These are phyloP conservation scores for Orchestia grillus DNA, from an alignment of 1,140 invertebrate genomes.

Conservation along the genomic window DNA sequence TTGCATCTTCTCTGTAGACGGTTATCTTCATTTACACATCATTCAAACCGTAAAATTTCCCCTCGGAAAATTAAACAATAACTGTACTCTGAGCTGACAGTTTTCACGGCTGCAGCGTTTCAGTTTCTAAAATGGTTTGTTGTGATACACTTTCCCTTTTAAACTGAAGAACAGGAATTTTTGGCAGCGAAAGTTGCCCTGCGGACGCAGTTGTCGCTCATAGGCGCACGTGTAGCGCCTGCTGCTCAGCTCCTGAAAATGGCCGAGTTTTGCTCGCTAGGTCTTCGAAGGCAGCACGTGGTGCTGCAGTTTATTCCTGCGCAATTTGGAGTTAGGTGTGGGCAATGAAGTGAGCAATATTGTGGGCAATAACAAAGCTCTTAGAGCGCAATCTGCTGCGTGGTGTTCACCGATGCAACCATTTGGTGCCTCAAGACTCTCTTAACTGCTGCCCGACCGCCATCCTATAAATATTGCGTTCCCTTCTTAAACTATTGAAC, in stretches of 20 bases:
- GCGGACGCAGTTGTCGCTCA: not conserved
- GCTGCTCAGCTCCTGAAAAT: not conserved
- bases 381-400: conserved; percentile 51
- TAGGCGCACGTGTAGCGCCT: not conserved
- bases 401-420: conserved; percentile 44
- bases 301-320: not conserved
- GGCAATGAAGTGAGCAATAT: conserved; percentile 47
- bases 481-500: conserved; percentile 45
- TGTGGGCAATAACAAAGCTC: conserved; percentile 50
- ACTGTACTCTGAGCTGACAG: not conserved
- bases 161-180: not conserved
- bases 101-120: not conserved
- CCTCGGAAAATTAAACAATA: not conserved
- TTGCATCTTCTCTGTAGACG: not conserved
- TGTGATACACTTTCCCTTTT: no score
- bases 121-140: not conserved
- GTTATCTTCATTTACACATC: not conserved
- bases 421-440: conserved; percentile 51
- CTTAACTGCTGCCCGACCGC: not conserved
- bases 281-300: not conserved
- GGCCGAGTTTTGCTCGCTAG: not conserved
- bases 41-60: not conserved
- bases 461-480: conserved; percentile 34
- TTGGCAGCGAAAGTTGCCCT: not conserved
- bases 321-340: conserved; percentile 26